Evolutionary conservation across 2,888 invertebrate species (phyloP).

Genomic region (Cenopis cana): DNA sequence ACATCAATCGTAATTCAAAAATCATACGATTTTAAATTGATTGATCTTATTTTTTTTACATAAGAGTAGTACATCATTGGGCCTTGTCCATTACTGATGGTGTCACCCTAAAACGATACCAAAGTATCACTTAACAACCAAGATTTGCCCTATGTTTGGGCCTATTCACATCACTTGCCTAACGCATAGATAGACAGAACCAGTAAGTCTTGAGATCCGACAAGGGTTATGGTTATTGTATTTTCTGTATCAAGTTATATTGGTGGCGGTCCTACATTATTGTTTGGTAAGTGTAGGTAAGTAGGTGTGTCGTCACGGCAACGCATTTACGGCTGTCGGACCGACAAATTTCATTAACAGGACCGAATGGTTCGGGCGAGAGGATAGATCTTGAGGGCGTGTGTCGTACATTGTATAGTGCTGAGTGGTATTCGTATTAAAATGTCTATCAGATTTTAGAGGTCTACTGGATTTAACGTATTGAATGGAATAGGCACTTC

Average conservation of each 20-base stretch:
- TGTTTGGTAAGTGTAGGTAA: background rate
- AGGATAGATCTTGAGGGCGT: slow-evolving; percentile 4
- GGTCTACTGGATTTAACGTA: background rate
- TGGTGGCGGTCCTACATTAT: background rate
- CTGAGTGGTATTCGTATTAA: background rate
- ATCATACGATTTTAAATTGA: too few species aligned
- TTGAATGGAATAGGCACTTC: background rate
- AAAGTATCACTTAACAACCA: too few species aligned
- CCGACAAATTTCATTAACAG: slow-evolving; percentile 40
- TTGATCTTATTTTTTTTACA: too few species aligned
- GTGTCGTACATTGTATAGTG: background rate
- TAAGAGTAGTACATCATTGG: too few species aligned
- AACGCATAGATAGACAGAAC: background rate
- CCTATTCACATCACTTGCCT: background rate
- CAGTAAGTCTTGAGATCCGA: background rate
- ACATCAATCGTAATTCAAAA: too few species aligned
- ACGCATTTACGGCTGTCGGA: slow-evolving; percentile 9
- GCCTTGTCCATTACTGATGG: too few species aligned
- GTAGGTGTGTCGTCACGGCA: slow-evolving; percentile 12
- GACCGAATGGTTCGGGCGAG: background rate
- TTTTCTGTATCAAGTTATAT: background rate
- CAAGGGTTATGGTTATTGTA: too few species aligned
- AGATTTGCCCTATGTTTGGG: too few species aligned
- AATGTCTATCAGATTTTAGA: background rate
- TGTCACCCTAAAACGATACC: too few species aligned